phyloP scores from a whole-genome alignment of 2,888 invertebrate species.

The Hirudinaria manillensis region DNA sequence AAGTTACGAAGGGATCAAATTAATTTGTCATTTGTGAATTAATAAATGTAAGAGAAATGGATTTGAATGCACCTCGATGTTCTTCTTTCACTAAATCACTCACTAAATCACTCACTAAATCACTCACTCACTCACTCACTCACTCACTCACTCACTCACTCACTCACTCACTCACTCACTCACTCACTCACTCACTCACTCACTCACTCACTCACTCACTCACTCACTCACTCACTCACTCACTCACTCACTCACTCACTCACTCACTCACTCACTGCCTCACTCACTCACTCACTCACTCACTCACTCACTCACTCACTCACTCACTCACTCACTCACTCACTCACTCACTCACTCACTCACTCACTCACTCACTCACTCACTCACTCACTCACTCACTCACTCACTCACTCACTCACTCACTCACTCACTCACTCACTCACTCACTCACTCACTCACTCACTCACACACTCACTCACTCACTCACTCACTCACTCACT shows the following conservation, averaged over 20 bases:
- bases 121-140: not conserved
- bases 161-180: not conserved
- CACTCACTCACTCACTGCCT: slow-evolving; percentile 3
- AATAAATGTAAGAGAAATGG: too few relatives aligned
- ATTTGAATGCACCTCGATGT: too few relatives aligned
- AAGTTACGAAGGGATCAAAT: too few relatives aligned
- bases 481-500: not conserved
- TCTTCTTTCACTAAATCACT: not conserved
- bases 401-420: not conserved
- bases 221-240: slow-evolving; percentile 10
- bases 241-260: slow-evolving; percentile 6
- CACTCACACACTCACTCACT: not conserved
- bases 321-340: not conserved
- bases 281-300: slow-evolving; percentile 5
- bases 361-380: not conserved
- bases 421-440: not conserved
- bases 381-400: not conserved
- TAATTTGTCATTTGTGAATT: too few relatives aligned
- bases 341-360: not conserved
- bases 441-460: not conserved
- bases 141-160: not conserved
- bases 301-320: not conserved
- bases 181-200: slow-evolving; percentile 11
- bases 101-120: not conserved
- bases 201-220: slow-evolving; percentile 11